Base-by-base conservation (phyloP, 1,140 invertebrate genomes). In the Sinonovacula constricta region DNA sequence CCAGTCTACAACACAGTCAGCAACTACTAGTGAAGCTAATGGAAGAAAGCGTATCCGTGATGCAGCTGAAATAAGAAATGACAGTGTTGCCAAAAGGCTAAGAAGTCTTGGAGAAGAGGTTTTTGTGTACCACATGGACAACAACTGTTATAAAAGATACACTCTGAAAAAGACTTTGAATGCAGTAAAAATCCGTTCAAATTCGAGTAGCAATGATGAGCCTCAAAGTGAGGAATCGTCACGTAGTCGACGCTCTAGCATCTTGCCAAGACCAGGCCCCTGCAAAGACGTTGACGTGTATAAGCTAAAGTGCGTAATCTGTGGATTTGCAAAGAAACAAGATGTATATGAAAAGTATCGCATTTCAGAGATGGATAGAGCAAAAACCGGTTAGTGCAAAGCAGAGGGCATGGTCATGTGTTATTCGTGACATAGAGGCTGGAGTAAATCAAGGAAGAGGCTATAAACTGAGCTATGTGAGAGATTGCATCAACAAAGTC, bases 61-160 rank as follows among this genome's bases (percentile, higher is more conserved):
- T 2, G 60, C 60, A 14, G 36, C 33, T 22, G 34, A 63, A 12
- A 63, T 45, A 33, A 10, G 59, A 4, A 3, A 63, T 1, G 34
- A 39, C 49, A 24, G 2, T 4, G 59, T 62, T 15, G 3, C 5
- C 12, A 39, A 36, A 2, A 63, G 60, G 22, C 22, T 63, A 28
- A 1, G 15, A 24, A 53, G 49, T 31, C 2, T 53, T 10, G 28
- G 31, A 28, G 18, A 1, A 30, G 45, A 53, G 22, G 3, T 10
- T 2, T 51, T 67, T 53, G 26, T 51, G 18, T 67, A 53, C 18
- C 63, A 67, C 53, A 49, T 67, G 0, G n/a, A 24, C 2, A 67
- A 67, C 53, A 28, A 49, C 10, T 67, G 60, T 22, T 63, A 63
- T 26, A 63, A 63, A 15, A 3, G 3, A 2, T 63, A 63, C 24